Percentiles rank a stretch among this genome's conserved stretches.
phyloP scores from a whole-genome alignment of 2,113 vertebrate genomes.

The Limanda limanda region DNA sequence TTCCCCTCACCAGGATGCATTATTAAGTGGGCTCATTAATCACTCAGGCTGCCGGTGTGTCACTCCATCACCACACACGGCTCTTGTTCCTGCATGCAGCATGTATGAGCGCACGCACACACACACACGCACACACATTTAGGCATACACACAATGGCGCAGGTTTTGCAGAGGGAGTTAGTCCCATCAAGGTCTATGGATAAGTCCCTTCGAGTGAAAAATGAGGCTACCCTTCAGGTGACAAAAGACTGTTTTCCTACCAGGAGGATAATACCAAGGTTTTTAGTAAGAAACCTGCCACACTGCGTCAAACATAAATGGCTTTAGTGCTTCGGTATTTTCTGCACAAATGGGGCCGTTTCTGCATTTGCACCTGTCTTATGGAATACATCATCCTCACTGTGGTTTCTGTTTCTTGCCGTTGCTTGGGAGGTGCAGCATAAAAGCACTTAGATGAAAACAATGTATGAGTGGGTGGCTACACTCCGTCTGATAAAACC shows the following conservation, averaged over 20 bases:
- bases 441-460: conserved; percentile 45
- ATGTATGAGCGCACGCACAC: conserved; percentile 3
- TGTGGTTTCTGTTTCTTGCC: conserved; percentile 34
- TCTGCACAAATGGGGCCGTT: conserved; percentile 18
- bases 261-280: conserved; percentile 49
- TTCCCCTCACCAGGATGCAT: conserved; percentile 35
- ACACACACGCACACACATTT: conserved; percentile 33
- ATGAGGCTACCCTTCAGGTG: conserved; percentile 54
- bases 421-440: conserved; percentile 12
- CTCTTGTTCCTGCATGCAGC: conserved; percentile 39
- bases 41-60: conserved; percentile 54
- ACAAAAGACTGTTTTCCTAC: conserved; percentile 66
- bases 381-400: conserved; percentile 33
- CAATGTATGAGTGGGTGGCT: conserved; percentile 25
- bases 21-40: conserved; percentile 68
- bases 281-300: conserved; percentile 47
- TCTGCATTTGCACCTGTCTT: conserved; percentile 41
- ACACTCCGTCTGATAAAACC: conserved; percentile 48
- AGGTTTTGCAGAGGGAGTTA: conserved; percentile 43
- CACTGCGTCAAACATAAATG: conserved; percentile 60
- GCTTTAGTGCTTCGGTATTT: conserved; percentile 45
- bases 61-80: conserved; percentile 51
- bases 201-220: conserved; percentile 56
- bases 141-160: conserved; percentile 11
- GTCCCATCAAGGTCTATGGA: conserved; percentile 46